Base-by-base conservation (phyloP, 1,140 invertebrate genomes). In the Drosophila ambigua region DNA sequence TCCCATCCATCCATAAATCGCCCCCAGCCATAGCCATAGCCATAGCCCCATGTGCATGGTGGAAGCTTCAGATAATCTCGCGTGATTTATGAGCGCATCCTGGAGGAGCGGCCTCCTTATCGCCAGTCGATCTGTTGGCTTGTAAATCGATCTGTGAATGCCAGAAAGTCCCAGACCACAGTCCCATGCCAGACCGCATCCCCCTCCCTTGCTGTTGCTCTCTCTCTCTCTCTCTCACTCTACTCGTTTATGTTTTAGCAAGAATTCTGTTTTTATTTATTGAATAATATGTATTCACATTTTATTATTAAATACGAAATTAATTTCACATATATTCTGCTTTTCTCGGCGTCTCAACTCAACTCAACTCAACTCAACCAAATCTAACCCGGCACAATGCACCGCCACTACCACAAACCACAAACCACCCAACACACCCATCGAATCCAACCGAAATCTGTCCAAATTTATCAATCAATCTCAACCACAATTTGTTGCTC, bases 41-140 rank as follows among this genome's bases (percentile, higher is more conserved):
- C 63, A 51, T 76, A 51, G 72, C 45, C 31, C 20, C 20, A 24
- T 31, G 15, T 16, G 15, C 35, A 39, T 39, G 11, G 11, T 39
- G 11, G 35, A 39, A 13, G 35, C 35, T 39, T 39, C 35, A 35
- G 66, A 66, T 77, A 77, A 77, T 71, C 74, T 72, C 43, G 55
- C 61, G 54, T 77, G 66, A 77, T 77, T 77, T 77, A 77, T 77
- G 41, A 48, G 65, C 51, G 61, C 60, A 62, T 77, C 77, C 74
- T 77, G 72, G 60, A 41, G 41, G 60, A 41, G 41, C 28, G 9
- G 7, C 3, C 66, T 69, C 31, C 66, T 68, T 69, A 69, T 69
- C 66, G 64, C n/a, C 23, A 51, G 15, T 64, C 13, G 39, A 39
- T 43, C 60, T 65, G 61, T 43, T 48, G 65, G 48, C 66, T 68